Evolutionary conservation across 2,113 vertebrate species (phyloP).

Genomic region (Gadus chalcogrammus): DNA sequence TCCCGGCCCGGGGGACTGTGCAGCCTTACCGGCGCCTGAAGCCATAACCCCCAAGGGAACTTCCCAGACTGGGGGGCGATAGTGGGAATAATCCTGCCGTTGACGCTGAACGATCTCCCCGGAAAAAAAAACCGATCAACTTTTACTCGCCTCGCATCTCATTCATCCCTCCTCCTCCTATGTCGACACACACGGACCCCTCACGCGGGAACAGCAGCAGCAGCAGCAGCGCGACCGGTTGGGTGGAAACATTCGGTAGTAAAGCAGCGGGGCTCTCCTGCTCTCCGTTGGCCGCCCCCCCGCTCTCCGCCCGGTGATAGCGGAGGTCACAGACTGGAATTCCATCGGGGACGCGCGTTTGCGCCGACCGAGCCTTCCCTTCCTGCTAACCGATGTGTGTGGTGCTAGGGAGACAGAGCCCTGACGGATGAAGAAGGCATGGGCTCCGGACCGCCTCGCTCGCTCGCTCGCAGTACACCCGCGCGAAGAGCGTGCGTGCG

Average conservation of each 20-base stretch:
- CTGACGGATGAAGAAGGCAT: constrained; percentile 54
- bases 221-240: constrained; percentile 43
- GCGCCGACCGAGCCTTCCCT: constrained; percentile 43
- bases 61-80: constrained; percentile 48
- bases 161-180: constrained; percentile 24
- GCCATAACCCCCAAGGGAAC: constrained; percentile 69
- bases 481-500: constrained; percentile 64
- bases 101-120: constrained; percentile 39
- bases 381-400: constrained; percentile 38
- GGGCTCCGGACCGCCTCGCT: constrained; percentile 69
- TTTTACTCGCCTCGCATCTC: constrained; percentile 48
- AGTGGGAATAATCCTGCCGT: constrained; percentile 48
- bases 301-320: constrained; percentile 59
- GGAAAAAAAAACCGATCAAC: constrained; percentile 34
- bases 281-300: constrained; percentile 57
- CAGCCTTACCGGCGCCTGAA: constrained; percentile 81
- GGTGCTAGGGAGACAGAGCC: constrained; percentile 35
- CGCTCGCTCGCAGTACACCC: constrained; percentile 37
- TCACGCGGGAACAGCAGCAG: constrained; percentile 26
- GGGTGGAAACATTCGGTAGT: constrained; percentile 47
- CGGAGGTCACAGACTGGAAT: constrained; percentile 65
- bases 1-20: constrained; percentile 68
- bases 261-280: constrained; percentile 59
- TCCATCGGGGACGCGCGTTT: constrained; percentile 63
- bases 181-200: constrained; percentile 29